These are phyloP conservation scores for Melipona quadrifasciata DNA, from an alignment of 1,140 invertebrate species.

Conservation along the genomic window DNA sequence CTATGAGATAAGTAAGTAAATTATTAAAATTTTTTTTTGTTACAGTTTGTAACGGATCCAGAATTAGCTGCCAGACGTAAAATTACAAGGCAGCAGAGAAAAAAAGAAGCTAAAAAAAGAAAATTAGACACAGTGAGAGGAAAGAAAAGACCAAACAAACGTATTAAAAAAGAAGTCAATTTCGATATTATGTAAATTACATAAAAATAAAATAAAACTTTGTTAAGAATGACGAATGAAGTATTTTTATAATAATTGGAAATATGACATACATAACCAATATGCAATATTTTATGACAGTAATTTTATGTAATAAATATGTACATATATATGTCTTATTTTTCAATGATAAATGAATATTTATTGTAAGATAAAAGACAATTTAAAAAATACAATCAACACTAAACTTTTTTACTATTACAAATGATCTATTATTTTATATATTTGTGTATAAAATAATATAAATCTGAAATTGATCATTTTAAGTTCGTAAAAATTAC, in stretches of 20 bases:
- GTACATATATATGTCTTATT: neutral
- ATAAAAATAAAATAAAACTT: slow-evolving; percentile 25
- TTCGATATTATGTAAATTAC: slow-evolving; percentile 63
- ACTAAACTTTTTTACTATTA: too few species aligned
- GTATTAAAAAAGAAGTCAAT: slow-evolving; percentile 67
- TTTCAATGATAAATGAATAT: neutral
- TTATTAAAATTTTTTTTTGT: slow-evolving; percentile 62
- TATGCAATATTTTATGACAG: neutral
- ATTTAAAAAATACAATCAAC: neutral
- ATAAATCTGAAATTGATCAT: too few species aligned
- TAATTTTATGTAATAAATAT: slow-evolving; percentile 1
- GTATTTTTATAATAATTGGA: slow-evolving; percentile 22
- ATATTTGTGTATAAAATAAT: too few species aligned
- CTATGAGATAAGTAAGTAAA: neutral
- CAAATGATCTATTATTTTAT: too few species aligned
- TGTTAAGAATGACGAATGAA: neutral
- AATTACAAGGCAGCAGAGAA: slow-evolving; percentile 88
- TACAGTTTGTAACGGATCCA: slow-evolving; percentile 88
- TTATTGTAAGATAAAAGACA: neutral
- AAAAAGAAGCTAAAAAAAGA: slow-evolving; percentile 88
- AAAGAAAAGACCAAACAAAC: slow-evolving; percentile 75
- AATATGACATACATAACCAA: neutral
- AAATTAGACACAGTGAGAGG: slow-evolving; percentile 84
- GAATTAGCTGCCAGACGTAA: slow-evolving; percentile 89
- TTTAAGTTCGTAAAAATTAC: too few species aligned